Base-by-base conservation (phyloP, 1,140 invertebrate species). In the Drosophila lacertosa region DNA sequence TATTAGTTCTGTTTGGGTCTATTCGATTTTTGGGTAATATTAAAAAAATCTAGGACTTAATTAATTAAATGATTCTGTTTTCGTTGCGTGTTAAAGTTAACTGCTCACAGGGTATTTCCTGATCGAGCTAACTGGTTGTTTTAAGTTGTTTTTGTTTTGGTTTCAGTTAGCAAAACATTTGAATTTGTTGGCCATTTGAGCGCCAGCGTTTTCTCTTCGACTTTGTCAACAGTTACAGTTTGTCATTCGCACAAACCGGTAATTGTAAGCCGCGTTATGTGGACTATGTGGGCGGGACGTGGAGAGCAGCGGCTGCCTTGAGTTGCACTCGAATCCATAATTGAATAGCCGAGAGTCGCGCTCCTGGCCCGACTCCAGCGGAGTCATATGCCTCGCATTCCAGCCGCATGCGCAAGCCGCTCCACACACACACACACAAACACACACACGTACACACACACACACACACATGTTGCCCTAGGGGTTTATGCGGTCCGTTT, bases 151-250 rank as follows among this genome's bases (percentile, higher is more conserved):
- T 70, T 66, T 40, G 54, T 42, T 72, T 71, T 75, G 62, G 68
- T 62, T 65, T 67, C 59, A 42, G 62, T 55, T 48, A 62, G 58
- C 42, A 68, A 78, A 83, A 72, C 84, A 78, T 75, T 83, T 78
- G 55, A 51, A 48, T 75, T 47, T 47, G 16, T 71, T 73, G 68
- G 48, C 59, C 72, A 76, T 59, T 67, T 42, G 40, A 81, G 54
- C 54, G 16, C 44, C 20, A 57, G 45, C 18, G 29, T 35, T 67
- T 51, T 32, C 44, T 54, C 48, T 59, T 59, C 26, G 20, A 22
- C 9, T 48, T 20, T 58, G 74, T 53, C 48, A 57, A 40, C 47
- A n/a, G 48, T 48, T 48, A 62, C 55, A 59, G 75, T 67, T 77
- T 68, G 6, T 18, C 50, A 60, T 47, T 54, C 18, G 26, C 44